Conservation (phyloP, 2,888 invertebrate genomes). For the Argyresthia goedartella region DNA sequence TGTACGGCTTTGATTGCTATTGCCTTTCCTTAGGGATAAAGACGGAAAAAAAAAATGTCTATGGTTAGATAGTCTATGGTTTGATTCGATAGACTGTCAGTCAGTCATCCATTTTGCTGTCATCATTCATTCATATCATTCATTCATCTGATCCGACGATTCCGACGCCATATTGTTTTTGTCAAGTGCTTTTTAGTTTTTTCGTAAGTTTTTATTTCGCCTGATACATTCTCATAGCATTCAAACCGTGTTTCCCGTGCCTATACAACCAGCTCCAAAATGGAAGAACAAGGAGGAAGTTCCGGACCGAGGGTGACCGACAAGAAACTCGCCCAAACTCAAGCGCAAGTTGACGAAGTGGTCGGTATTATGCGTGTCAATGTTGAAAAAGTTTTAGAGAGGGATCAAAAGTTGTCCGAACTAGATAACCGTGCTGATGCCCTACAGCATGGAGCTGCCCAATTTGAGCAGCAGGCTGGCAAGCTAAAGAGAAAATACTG, state of each 20-base stretch:
- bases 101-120: background rate
- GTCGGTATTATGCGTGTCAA: constrained; percentile 97
- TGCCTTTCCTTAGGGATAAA: no score
- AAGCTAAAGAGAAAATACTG: constrained; percentile 97
- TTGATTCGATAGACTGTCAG: no score
- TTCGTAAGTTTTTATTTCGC: background rate
- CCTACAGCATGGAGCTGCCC: constrained; percentile 92
- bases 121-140: no score
- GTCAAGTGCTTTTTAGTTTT: background rate
- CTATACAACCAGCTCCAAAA: constrained; percentile 20
- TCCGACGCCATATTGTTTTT: background rate
- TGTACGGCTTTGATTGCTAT: no score
- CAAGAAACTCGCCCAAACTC: constrained; percentile 65
- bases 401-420: constrained; percentile 95
- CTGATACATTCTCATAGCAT: background rate
- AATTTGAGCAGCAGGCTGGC: constrained; percentile 96
- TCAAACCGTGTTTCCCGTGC: background rate
- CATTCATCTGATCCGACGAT: background rate
- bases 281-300: constrained; percentile 66
- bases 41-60: no score
- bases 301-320: constrained; percentile 61
- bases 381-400: constrained; percentile 96
- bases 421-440: constrained; percentile 97
- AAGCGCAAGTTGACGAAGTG: constrained; percentile 73
- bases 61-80: no score